Percentiles rank a stretch among this genome's conserved stretches.
Conservation (phyloP, 2,797 vertebrate genomes). For the Falco berigora region DNA sequence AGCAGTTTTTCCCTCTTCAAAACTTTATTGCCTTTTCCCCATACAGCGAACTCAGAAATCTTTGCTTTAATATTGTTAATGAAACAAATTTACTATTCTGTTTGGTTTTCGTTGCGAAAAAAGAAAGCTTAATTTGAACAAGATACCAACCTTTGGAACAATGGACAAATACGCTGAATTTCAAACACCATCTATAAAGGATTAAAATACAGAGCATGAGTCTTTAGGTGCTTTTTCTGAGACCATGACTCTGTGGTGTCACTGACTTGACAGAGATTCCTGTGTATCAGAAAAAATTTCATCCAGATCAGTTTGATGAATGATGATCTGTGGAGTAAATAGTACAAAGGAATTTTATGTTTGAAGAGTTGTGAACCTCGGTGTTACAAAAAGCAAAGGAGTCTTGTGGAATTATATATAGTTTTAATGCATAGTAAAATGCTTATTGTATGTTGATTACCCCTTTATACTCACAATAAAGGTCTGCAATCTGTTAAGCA, state of each 20-base stretch:
- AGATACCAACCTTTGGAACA: background rate
- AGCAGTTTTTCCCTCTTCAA: slow-evolving; percentile 76
- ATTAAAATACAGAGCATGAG: background rate
- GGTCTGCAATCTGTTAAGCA: slow-evolving; percentile 68
- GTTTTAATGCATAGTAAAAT: slow-evolving; percentile 63
- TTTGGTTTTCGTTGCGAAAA: slow-evolving; percentile 65
- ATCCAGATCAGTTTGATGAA: background rate
- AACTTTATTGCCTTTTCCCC: slow-evolving; percentile 77
- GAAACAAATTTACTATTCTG: slow-evolving; percentile 67
- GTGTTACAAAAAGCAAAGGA: slow-evolving; percentile 47
- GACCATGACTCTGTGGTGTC: background rate
- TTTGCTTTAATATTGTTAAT: slow-evolving; percentile 72
- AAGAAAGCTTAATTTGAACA: slow-evolving; percentile 46
- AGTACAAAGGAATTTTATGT: slow-evolving; percentile 24
- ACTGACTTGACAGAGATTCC: background rate
- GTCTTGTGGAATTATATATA: slow-evolving; percentile 58
- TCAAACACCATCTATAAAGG: background rate
- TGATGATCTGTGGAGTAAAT: slow-evolving; percentile 11
- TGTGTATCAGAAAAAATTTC: slow-evolving; percentile 7
- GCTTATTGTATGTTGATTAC: slow-evolving; percentile 67
- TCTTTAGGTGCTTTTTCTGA: slow-evolving; percentile 19
- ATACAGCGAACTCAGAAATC: slow-evolving; percentile 65
- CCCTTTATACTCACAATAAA: slow-evolving; percentile 62
- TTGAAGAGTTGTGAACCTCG: slow-evolving; percentile 40
- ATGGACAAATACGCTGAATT: background rate